Evolutionary conservation across 2,888 invertebrate species (phyloP), one percentile per base, ranked within the genome.

Genomic region (Diarsia rubi): DNA sequence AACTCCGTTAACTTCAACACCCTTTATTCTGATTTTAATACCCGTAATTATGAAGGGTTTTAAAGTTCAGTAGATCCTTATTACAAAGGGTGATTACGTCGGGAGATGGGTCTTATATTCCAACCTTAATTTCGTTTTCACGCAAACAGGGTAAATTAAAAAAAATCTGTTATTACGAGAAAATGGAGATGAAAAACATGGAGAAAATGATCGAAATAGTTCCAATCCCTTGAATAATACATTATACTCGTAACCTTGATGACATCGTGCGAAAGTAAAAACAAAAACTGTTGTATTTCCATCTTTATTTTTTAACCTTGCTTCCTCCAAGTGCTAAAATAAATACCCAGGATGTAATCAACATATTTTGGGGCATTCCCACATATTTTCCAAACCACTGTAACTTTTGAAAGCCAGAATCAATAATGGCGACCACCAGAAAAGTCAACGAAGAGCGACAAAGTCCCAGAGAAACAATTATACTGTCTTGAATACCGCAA

Each of bases 1-100:
- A 59, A 63, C 47, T 70, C 65, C 52, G 42, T 47, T 31, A 73
- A 78, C 27, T 47, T 78, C 31, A 57, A 47, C 24, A 66, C 24
- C 65, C 52, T 66, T 62, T 47, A 45, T 49, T 77, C 60, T 47
- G 52, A 47, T 79, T 73, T 76, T 78, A 62, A 79, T 31, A 54
- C 60, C 79, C 52, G 45, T 78, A 54, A 73, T 77, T 64, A 49
- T 72, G 24, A 47, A 65, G 45, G 60, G 54, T 54, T 79, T 64
- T 54, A 12, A 54, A 65, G 65, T 60, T 79, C 73, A 47, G 19
- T 11, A 62, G 60, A 72, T 66, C 73, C 65, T 62, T 62, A 66
- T 54, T 42, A 71, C 47, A 79, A 66, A 79, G 19, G 54, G 42
- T 31, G 47, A 66, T 62, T 66, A 65, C 24, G 19, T 57, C n/a